Base-by-base conservation (phyloP, 2,888 invertebrate genomes). In the Drosophila setosimentum region DNA sequence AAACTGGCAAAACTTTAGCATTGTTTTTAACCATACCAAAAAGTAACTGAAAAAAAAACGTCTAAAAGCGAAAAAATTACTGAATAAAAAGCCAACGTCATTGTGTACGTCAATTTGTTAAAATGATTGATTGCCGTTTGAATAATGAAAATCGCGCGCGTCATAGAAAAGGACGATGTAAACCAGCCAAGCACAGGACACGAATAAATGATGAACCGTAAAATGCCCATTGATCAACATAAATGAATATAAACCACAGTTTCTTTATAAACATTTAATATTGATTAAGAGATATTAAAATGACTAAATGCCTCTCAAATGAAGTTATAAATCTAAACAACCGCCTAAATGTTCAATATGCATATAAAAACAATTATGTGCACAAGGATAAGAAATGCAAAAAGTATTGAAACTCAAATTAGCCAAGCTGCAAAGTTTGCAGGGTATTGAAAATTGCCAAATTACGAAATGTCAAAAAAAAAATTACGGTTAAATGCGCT, bases 101-200 rank as follows among this genome's bases (percentile, higher is more conserved):
- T 90, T 87, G 85, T 89, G 78, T 59, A 76, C 90, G 87, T 90
- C 87, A 87, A 87, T 87, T 87, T 87, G 87, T 90, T 87, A 90
- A 87, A 87, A 87, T 87, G 87, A 87, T 87, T 87, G 87, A 87
- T 87, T 90, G 89, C 80, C 83, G 76, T 87, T 84, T 87, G 87
- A 90, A 87, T 87, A 90, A 88, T 89, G 90, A 87, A 90, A 88
- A 78, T 78, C 72, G 73, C 74, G 70, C 70, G 68, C 80, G 80
- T 82, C 88, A 85, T 78, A 76, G 75, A 68, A 85, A 70, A 74
- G 72, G 73, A 87, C 78, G 78, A 80, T 76, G 68, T 66, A 64
- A 69, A 89, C 73, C 49, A 68, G 53, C 60, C 40, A 30, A 65
- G 64, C 27, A 55, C 32, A 53, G 27, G 3, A 35, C 2, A 16